A percentile compares a stretch with the other conserved stretches of the same genome.
phyloP scores from a whole-genome alignment of 2,797 vertebrate species.

The Pangasius larnaudii region DNA sequence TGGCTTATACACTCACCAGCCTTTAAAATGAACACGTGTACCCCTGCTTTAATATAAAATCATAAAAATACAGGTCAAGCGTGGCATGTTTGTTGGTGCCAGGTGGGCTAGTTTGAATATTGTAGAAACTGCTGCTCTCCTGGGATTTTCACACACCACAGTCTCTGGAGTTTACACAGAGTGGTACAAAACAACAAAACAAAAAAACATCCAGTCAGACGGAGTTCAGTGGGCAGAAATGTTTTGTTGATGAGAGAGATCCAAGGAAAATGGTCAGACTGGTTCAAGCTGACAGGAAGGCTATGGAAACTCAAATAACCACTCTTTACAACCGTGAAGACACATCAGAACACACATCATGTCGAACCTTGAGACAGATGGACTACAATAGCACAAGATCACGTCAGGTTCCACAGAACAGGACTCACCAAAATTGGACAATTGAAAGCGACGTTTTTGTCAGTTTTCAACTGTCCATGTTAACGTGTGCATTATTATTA shows the following conservation, averaged over 20 bases:
- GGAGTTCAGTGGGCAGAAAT: neutral
- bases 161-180: neutral
- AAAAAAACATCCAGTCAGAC: neutral
- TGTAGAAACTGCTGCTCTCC: too few species aligned
- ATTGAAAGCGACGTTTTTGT: neutral
- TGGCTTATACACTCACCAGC: neutral
- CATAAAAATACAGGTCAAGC: neutral
- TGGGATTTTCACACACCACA: neutral
- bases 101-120: too few species aligned
- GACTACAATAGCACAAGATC: neutral
- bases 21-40: neutral
- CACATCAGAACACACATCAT: neutral
- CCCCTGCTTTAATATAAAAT: neutral
- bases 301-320: neutral
- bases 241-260: neutral
- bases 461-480: neutral
- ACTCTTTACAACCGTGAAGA: neutral
- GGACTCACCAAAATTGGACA: neutral
- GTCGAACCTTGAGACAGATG: neutral
- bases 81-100: neutral
- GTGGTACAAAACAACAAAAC: too few species aligned
- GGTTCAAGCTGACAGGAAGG: neutral
- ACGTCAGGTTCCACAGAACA: too few species aligned
- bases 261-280: neutral
- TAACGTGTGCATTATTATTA: neutral